These are phyloP conservation scores for Mythimna ferrago DNA, from an alignment of 2,888 invertebrate genomes.

Conservation along the genomic window DNA sequence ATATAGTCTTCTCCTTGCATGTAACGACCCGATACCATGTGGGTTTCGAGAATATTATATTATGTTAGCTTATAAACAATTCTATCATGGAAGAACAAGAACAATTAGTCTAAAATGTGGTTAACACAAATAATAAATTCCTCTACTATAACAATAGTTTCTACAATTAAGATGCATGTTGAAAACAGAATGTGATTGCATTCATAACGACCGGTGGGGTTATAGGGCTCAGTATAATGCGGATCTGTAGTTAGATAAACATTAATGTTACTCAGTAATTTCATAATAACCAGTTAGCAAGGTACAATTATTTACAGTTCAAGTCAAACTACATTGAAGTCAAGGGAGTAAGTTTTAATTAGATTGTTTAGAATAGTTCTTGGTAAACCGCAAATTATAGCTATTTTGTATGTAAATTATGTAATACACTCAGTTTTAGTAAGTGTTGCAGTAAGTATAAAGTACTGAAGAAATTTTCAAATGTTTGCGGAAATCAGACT, in stretches of 20 bases:
- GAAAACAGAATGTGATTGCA: conserved; percentile 15
- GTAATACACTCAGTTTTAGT: background rate
- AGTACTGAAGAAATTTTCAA: background rate
- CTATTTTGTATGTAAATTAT: background rate
- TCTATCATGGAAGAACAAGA: background rate
- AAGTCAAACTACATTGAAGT: background rate
- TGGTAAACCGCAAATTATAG: background rate
- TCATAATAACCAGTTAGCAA: conserved; percentile 13
- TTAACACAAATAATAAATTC: background rate
- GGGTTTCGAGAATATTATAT: background rate
- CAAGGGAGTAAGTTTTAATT: background rate
- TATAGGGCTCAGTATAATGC: conserved; percentile 19
- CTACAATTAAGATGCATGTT: background rate
- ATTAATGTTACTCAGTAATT: conserved; percentile 1
- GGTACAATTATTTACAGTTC: conserved; percentile 13
- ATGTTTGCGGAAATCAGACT: background rate
- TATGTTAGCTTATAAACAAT: background rate
- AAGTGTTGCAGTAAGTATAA: background rate
- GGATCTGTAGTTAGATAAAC: conserved; percentile 44
- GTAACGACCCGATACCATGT: conserved; percentile 11
- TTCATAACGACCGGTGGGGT: conserved; percentile 19
- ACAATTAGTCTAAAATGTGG: background rate
- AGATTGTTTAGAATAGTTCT: background rate
- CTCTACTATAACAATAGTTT: background rate
- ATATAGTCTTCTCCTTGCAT: background rate